Percentiles rank a stretch among this genome's conserved stretches.
Conservation (phyloP, 2,888 invertebrate species). For the Dryadula phaetusa region DNA sequence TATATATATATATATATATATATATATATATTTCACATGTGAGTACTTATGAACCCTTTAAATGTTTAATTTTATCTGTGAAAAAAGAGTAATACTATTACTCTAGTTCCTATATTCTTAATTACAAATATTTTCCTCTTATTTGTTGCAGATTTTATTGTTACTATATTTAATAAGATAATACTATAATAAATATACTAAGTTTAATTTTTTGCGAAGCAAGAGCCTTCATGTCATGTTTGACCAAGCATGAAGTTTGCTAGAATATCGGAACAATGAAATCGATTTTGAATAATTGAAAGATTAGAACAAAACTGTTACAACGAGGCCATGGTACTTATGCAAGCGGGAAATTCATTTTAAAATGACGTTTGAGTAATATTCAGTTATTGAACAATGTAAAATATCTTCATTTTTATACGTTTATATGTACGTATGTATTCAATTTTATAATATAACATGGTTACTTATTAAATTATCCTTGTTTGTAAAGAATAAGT, state of each 20-base stretch:
- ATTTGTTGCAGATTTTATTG: background rate
- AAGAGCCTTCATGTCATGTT: conserved; percentile 37
- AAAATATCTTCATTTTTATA: background rate
- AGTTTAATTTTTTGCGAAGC: conserved; percentile 3
- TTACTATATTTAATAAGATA: background rate
- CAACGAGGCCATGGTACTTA: conserved; percentile 58
- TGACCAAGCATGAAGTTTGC: conserved; percentile 46
- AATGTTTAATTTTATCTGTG: too few relatives aligned
- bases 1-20: too few relatives aligned
- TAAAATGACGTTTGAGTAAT: conserved; percentile 3
- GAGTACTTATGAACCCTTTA: too few relatives aligned
- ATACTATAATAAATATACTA: background rate
- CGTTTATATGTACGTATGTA: background rate
- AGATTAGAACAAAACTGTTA: conserved; percentile 65
- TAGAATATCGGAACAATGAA: conserved; percentile 44
- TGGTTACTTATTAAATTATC: background rate
- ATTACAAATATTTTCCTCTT: too few relatives aligned
- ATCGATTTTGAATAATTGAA: conserved; percentile 60
- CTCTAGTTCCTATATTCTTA: too few relatives aligned
- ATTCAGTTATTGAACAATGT: background rate
- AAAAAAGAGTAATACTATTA: too few relatives aligned
- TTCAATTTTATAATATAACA: background rate
- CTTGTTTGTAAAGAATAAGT: too few relatives aligned
- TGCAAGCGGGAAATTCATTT: conserved; percentile 34
- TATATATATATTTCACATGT: too few relatives aligned